Base-by-base conservation (phyloP, 2,113 vertebrate genomes). In the Scytalopus superciliaris region DNA sequence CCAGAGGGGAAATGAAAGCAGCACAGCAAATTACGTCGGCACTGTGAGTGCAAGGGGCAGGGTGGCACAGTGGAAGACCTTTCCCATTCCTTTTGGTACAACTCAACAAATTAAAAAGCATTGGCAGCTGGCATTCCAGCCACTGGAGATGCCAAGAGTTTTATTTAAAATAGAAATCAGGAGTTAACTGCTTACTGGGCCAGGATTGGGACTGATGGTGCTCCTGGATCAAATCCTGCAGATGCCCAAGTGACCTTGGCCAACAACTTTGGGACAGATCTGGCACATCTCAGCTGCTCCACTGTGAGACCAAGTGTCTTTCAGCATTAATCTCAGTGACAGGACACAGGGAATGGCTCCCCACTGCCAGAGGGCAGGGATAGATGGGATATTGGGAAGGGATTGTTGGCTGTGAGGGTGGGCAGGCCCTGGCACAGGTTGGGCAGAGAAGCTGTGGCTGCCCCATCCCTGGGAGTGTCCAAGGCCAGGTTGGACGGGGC, bases 191-290 rank as follows among this genome's bases (percentile, higher is more conserved):
- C 35, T 87, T 45, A 12, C 35, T 47, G 47, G 18, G 31, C 68
- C 3, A 0, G 3, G 35, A n/a, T 3, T 47, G 2, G 0, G 39
- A 14, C 18, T 5, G 17, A 63, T 5, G 52, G 37, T 44, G n/a
- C n/a, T 44, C 55, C 39, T 24, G 6, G 39, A 67, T 75, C n/a
- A 84, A 70, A 81, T 12, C 52, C 47, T 67, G 44, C 31, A 69
- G 50, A 14, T 31, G n/a, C 7, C 45, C 27, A 80, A n/a, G 56
- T 15, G 44, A 78, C 52, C 39, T 17, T 59, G 57, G 28, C 25
- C 68, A 83, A 25, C 19, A 14, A 1, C 7, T 11, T 30, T 23
- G 14, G 23, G 57, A 42, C 53, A 84, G 16, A 37, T 8, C 73
- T 53, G 33, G 18, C 37, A 25, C 42, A 64, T 12, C 30, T 47